These are phyloP conservation scores for Sterrhoptilus dennistouni DNA, from an alignment of 2,113 vertebrate species.

Conservation along the genomic window DNA sequence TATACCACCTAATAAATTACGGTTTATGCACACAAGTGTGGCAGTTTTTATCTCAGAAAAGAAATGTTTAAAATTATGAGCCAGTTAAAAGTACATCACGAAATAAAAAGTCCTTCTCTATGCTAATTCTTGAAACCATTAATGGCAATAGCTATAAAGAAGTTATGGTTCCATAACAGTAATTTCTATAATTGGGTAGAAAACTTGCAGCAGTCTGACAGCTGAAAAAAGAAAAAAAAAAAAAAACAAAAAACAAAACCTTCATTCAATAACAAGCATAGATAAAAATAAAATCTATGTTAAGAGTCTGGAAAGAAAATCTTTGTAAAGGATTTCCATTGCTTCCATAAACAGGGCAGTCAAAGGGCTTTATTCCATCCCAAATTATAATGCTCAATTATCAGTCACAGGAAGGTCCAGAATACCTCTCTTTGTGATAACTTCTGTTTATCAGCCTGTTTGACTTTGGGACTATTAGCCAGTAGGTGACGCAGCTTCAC, in stretches of 20 bases:
- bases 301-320: not conserved
- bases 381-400: not conserved
- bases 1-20: not conserved
- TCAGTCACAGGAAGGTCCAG: not conserved
- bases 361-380: not conserved
- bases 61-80: conserved; percentile 13
- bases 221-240: not conserved
- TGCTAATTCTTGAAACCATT: conserved; percentile 10
- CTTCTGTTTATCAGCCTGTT: conserved; percentile 98
- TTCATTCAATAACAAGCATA: not conserved
- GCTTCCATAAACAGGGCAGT: not conserved
- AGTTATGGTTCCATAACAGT: not conserved
- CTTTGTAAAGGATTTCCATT: not conserved
- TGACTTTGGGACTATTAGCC: conserved; percentile 98
- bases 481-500: conserved; percentile 97
- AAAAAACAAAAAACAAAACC: not conserved
- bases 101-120: not conserved
- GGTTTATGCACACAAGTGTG: not conserved
- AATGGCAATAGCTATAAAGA: not conserved
- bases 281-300: conserved; percentile 15
- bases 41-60: not conserved
- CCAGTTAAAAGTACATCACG: not conserved
- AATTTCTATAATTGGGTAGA: not conserved
- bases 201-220: not conserved
- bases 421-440: conserved; percentile 94